phyloP scores from a whole-genome alignment of 2,888 invertebrate genomes.

The Xylota sylvarum region DNA sequence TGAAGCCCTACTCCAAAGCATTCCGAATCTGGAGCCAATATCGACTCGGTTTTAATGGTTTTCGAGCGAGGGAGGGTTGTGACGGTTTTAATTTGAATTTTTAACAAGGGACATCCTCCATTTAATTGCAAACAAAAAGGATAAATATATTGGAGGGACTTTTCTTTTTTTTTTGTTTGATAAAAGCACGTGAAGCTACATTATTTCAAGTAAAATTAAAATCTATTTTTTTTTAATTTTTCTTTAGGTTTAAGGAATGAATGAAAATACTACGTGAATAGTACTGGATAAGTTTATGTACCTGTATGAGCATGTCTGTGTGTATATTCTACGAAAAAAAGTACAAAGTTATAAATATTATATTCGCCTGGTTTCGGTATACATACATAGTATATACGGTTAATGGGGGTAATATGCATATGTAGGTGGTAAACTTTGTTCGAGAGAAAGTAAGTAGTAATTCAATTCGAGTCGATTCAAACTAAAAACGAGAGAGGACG shows the following conservation, averaged over 20 bases:
- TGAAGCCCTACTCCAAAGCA: constrained; percentile 51
- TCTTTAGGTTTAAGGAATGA: constrained; percentile 37
- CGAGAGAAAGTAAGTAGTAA: background rate
- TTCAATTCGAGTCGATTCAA: constrained; percentile 5
- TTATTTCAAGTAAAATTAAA: constrained; percentile 34
- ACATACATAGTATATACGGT: constrained; percentile 17
- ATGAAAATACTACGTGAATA: constrained; percentile 66
- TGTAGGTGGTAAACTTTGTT: constrained; percentile 9
- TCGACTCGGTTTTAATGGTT: constrained; percentile 16
- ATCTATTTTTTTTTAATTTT: background rate
- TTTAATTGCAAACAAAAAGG: constrained; percentile 60
- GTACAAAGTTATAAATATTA: constrained; percentile 75
- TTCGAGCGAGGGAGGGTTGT: constrained; percentile 54
- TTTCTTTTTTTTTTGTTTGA: constrained; percentile 19
- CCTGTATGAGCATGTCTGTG: constrained; percentile 84
- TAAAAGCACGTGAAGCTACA: constrained; percentile 57
- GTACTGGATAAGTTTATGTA: constrained; percentile 78
- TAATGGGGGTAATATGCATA: constrained; percentile 17
- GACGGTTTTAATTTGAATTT: constrained; percentile 37
- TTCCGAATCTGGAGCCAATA: constrained; percentile 60
- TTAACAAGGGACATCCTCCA: constrained; percentile 64
- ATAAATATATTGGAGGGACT: constrained; percentile 14
- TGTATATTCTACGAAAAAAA: constrained; percentile 84
- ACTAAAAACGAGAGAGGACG: constrained; percentile 17
- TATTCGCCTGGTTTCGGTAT: constrained; percentile 56